Evolutionary conservation across 2,797 vertebrate genomes (phyloP).

Genomic region (Gymnoscopelus microlampas): DNA sequence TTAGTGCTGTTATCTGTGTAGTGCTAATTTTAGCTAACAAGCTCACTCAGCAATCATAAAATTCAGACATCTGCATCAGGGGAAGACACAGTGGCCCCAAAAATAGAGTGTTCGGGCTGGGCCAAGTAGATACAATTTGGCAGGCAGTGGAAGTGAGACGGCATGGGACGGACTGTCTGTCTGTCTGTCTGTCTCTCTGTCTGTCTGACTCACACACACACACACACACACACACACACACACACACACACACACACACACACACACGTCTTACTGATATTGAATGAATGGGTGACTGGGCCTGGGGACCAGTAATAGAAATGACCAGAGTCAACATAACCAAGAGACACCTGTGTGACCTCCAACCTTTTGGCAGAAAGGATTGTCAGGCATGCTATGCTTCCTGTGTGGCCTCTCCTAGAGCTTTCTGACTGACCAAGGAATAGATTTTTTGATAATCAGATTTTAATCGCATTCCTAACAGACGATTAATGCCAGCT

Average conservation of each 20-base stretch:
- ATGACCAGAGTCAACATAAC: conserved; percentile 28
- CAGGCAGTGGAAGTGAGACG: conserved; percentile 42
- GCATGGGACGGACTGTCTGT: conserved; percentile 35
- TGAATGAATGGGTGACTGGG: conserved; percentile 19
- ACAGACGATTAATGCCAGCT: too few relatives aligned
- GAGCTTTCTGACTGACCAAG: conserved; percentile 11
- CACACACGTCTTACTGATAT: neutral
- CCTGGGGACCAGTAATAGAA: conserved; percentile 44
- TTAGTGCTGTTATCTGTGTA: neutral
- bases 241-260: too few relatives aligned
- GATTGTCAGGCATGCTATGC: conserved; percentile 28
- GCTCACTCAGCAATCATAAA: conserved; percentile 59
- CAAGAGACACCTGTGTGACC: conserved; percentile 70
- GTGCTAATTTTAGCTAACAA: conserved; percentile 29
- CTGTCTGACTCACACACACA: too few relatives aligned
- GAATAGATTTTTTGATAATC: too few relatives aligned
- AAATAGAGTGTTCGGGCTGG: conserved; percentile 62
- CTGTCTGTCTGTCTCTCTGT: too few relatives aligned
- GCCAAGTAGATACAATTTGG: conserved; percentile 63
- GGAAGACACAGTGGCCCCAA: conserved; percentile 43
- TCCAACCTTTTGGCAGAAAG: conserved; percentile 25
- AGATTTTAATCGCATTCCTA: too few relatives aligned
- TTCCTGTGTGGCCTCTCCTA: conserved; percentile 6
- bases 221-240: too few relatives aligned
- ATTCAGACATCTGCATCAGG: conserved; percentile 62